Percentiles rank a stretch among this genome's conserved stretches.
Evolutionary conservation across 1,140 invertebrate species (phyloP).

Genomic region (Cydia fagiglandana): DNA sequence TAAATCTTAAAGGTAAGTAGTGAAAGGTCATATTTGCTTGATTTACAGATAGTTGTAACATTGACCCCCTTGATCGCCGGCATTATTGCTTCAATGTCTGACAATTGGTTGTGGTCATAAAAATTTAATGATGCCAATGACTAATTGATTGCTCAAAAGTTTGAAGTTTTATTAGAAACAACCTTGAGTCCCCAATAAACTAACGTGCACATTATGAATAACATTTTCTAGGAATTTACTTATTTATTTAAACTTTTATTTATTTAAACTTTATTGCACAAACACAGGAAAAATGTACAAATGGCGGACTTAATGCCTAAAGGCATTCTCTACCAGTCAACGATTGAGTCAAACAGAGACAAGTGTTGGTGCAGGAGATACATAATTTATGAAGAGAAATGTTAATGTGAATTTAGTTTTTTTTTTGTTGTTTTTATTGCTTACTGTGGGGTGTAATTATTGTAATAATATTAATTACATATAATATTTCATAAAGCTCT

Average conservation of each 20-base stretch:
- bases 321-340: too few species aligned
- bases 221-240: neutral
- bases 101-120: conserved; percentile 55
- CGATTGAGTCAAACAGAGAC: too few species aligned
- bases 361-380: too few species aligned
- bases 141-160: conserved; percentile 32
- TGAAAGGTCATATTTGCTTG: conserved; percentile 42
- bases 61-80: conserved; percentile 58
- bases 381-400: too few species aligned
- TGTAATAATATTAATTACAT: too few species aligned
- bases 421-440: neutral
- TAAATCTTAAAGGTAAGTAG: conserved; percentile 27
- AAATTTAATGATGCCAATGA: conserved; percentile 42
- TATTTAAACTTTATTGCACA: too few species aligned
- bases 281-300: too few species aligned
- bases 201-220: neutral
- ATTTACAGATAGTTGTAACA: conserved; percentile 38
- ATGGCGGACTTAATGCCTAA: too few species aligned
- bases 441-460: neutral
- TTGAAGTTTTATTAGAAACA: conserved; percentile 22
- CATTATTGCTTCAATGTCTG: conserved; percentile 53
- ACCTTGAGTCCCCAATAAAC: neutral
- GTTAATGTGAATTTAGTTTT: too few species aligned
- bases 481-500: too few species aligned
- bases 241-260: too few species aligned